These are phyloP conservation scores for Porites australiensis DNA, from an alignment of 64 coral and sea anemone species.

Conservation along the genomic window DNA sequence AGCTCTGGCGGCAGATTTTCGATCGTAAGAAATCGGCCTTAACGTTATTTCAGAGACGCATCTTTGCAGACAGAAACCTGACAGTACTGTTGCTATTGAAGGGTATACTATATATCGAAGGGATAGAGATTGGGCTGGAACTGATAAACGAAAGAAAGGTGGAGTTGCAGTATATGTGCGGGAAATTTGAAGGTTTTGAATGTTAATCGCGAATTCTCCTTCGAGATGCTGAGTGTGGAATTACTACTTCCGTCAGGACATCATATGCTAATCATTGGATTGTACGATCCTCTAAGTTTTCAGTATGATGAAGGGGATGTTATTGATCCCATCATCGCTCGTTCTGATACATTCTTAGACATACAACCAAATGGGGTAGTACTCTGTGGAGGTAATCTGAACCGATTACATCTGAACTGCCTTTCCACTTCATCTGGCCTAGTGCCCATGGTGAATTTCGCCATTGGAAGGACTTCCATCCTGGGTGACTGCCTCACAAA, in stretches of 20 bases:
- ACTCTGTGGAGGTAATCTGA: slow-evolving; percentile 73
- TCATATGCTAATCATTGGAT: slow-evolving; percentile 53
- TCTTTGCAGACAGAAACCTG: slow-evolving; percentile 21
- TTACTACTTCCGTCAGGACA: slow-evolving; percentile 52
- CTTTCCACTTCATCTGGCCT: slow-evolving; percentile 62
- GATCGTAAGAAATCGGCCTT: too few relatives aligned
- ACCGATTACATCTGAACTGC: slow-evolving; percentile 46
- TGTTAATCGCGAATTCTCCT: slow-evolving; percentile 8
- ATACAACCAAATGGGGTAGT: slow-evolving; percentile 16
- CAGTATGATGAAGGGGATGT: slow-evolving; percentile 43
- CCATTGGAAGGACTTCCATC: slow-evolving; percentile 60
- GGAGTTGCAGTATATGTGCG: slow-evolving; percentile 47
- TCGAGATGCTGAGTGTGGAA: slow-evolving; percentile 42
- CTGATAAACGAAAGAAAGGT: slow-evolving; percentile 36
- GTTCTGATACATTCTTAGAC: slow-evolving; percentile 33
- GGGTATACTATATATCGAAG: slow-evolving; percentile 35
- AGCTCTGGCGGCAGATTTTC: too few relatives aligned
- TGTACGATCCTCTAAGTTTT: slow-evolving; percentile 64
- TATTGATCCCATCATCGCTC: slow-evolving; percentile 10
- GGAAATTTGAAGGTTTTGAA: slow-evolving; percentile 35
- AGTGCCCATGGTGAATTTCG: slow-evolving; percentile 54
- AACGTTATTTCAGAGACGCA: slow-evolving; percentile 60
- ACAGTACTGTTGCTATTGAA: slow-evolving; percentile 25
- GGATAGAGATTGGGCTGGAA: slow-evolving; percentile 64
- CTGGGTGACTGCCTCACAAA: slow-evolving; percentile 76